Evolutionary conservation across 2,113 vertebrate genomes (phyloP), one percentile per base, ranked within the genome.

Genomic region (Coturnix japonica): DNA sequence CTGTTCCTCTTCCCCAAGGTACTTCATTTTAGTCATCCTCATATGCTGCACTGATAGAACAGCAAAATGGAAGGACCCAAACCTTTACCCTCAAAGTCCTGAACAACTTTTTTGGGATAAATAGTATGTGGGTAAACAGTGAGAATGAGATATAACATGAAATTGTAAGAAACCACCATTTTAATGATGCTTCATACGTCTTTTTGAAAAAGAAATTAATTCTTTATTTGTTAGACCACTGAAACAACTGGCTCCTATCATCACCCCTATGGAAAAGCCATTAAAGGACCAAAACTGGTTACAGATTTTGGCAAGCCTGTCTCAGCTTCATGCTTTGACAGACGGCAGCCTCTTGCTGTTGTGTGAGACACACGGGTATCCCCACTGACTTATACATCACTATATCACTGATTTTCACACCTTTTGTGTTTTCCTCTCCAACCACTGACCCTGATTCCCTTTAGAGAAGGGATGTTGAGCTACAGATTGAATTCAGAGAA

Each of bases 241-340:
- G 44, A 43, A 49, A 16, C 15, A 47, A 41, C 4, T 41, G 25
- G 13, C 18, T 44, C 44, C 54, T 47, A 49, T 8, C 53, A 25
- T 19, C 1, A 0, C 12, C 14, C 7, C 8, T 51, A 18, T 30
- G 35, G 28, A 41, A 46, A 33, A 46, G 15, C 46, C 28, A 19
- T 2, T n/a, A 25, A 82, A 56, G 46, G 35, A 28, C 41, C 43
- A 14, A 37, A 67, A 73, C 2, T 17, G 18, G 22, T 15, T 9
- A 22, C 23, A 19, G 9, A 6, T 20, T 20, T 53, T 35, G 56
- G 20, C 46, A 66, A 1, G 0, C 10, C 3, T 0, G 1, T 21
- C 30, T n/a, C 17, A 57, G 73, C 61, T 57, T 69, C 1, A 2
- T 21, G 47, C 31, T 33, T 26, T 10, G 15, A 28, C 56, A 75